Evolutionary conservation across 37 sponge, comb jelly and placozoan genomes (phyloP).

Genomic region (Cliona cf. orientalis): DNA sequence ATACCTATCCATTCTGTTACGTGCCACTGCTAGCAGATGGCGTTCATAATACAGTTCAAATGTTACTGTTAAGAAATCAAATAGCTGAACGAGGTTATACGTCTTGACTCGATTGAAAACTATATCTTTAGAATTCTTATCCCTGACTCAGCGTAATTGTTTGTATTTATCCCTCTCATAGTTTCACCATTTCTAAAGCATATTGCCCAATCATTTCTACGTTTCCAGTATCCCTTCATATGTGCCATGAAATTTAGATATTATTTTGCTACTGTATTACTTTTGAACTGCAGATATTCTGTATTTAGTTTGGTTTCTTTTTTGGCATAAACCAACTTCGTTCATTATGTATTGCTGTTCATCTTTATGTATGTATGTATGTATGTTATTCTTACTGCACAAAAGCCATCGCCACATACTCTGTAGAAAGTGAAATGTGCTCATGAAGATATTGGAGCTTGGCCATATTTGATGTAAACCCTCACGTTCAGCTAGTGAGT

Average conservation of each 20-base stretch:
- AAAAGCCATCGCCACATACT: slow-evolving; percentile 1
- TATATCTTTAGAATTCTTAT: not conserved
- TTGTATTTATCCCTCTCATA: not conserved
- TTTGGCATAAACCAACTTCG: not conserved
- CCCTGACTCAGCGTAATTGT: not conserved
- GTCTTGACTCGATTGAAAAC: not conserved
- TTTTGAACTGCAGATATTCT: not conserved
- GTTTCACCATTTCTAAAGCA: not conserved
- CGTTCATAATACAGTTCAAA: not conserved
- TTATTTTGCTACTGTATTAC: not conserved
- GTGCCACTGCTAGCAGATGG: not conserved
- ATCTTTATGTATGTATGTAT: not conserved
- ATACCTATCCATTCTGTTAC: not conserved
- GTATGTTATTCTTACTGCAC: not conserved
- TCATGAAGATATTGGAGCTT: not conserved
- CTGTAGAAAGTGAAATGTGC: not conserved
- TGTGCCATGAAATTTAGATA: not conserved
- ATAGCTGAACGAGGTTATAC: not conserved
- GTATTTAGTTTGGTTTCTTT: not conserved
- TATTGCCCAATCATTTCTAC: not conserved
- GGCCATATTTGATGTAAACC: slow-evolving; percentile 14
- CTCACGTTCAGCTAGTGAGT: slow-evolving; percentile 4
- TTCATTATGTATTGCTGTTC: not conserved
- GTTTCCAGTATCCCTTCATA: not conserved
- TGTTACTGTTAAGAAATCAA: not conserved